Conservation (phyloP, 2,888 invertebrate genomes). For the Cephus pulcher region DNA sequence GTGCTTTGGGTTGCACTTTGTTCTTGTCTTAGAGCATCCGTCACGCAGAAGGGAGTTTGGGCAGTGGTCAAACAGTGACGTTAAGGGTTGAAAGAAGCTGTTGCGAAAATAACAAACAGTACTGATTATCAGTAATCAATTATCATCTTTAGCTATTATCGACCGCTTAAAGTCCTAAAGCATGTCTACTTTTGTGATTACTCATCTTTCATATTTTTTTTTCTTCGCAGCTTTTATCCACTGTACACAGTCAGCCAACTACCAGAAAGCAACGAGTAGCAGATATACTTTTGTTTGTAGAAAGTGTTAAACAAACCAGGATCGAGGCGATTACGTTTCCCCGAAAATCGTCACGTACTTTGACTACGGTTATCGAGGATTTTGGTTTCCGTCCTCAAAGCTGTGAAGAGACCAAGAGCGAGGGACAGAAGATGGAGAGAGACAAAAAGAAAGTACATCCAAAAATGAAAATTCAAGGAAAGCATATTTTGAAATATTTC, state of each 20-base stretch:
- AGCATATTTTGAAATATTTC: not conserved
- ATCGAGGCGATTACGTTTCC: not conserved
- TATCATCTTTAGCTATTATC: not conserved
- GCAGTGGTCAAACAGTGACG: not conserved
- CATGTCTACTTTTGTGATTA: not conserved
- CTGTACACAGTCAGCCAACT: not conserved
- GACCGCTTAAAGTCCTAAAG: not conserved
- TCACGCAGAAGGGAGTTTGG: not conserved
- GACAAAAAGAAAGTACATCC: not conserved
- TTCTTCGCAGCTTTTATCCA: not conserved
- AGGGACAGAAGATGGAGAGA: not conserved
- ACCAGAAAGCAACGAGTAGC: not conserved
- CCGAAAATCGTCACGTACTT: not conserved
- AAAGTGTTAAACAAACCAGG: conserved; percentile 6
- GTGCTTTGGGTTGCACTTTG: not conserved
- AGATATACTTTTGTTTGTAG: conserved; percentile 5
- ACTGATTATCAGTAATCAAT: not conserved
- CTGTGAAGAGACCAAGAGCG: not conserved
- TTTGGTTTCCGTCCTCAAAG: not conserved
- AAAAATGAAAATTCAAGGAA: not conserved
- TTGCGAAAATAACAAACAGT: not conserved
- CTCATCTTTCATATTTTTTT: not conserved
- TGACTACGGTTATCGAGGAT: not conserved
- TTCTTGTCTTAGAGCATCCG: not conserved
- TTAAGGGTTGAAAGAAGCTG: not conserved